Evolutionary conservation across 2,113 vertebrate genomes (phyloP), one percentile per base, ranked within the genome.

Genomic region (Oplegnathus fasciatus): DNA sequence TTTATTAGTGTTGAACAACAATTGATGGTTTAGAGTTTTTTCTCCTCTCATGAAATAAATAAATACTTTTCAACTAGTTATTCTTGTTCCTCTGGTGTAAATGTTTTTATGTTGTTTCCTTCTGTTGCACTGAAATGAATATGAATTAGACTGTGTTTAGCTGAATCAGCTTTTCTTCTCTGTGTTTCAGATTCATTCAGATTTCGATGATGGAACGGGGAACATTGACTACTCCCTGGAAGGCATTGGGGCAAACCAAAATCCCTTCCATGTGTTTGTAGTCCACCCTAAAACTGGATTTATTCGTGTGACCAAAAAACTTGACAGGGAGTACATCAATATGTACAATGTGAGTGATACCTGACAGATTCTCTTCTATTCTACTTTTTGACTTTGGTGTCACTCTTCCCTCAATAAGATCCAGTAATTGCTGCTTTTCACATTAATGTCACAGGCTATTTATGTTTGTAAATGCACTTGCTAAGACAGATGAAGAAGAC

Each of bases 161-260:
- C n/a, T n/a, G n/a, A n/a, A n/a, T 26, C 4, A 57, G 11, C 0
- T 77, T 0, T 40, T 57, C 20, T 79, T 9, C 9, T 70, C 37
- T 88, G 32, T 68, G 7, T 93, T 94, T 58, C 65, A 99, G 98
- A 98, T 99, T 85, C 96, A 96, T 82, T 99, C 97, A 28, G 98
- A 99, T 58, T 89, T 64, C n/a, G n/a, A n/a, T 40, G 93, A 96
- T 15, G 1, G 1, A 9, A 0, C 0, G 72, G 7, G 1, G 82
- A 87, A 84, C 42, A 82, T 99, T 77, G 75, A 7, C 0, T 99
- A 99, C 78, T 95, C 84, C 91, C 96, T 96, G 84, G 95, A 62
- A 93, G 98, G 94, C 54, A n/a, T 58, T 74, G 96, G 98, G 9
- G 97, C 97, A 9, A 95, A 92, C 75, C 14, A 79, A n/a, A 22